Conservation (phyloP, 2,797 vertebrate genomes). For the Enoplosus armatus region DNA sequence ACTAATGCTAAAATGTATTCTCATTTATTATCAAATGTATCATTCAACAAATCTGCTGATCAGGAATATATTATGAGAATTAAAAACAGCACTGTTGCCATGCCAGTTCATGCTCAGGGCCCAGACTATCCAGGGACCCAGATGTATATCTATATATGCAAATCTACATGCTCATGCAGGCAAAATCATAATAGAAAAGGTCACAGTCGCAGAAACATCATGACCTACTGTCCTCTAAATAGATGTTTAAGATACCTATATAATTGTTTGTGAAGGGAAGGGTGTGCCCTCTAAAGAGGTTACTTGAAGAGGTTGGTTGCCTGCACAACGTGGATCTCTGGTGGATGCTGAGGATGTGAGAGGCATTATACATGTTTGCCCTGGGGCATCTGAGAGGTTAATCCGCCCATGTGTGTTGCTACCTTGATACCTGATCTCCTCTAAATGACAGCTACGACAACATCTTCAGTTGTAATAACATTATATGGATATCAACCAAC, state of each 20-base stretch:
- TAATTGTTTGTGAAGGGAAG: constrained; percentile 15
- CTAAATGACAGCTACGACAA: constrained; percentile 29
- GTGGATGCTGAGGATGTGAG: constrained; percentile 39
- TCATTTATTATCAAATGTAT: not conserved
- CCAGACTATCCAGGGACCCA: not conserved
- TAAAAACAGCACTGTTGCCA: constrained; percentile 10
- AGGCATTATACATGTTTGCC: not conserved
- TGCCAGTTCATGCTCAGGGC: constrained; percentile 5
- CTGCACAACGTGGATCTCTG: constrained; percentile 16
- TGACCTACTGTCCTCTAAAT: no score
- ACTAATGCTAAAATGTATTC: not conserved
- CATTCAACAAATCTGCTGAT: not conserved
- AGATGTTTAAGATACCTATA: not conserved
- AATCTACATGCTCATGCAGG: constrained; percentile 8
- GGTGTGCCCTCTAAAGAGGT: constrained; percentile 32
- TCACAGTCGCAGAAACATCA: not conserved
- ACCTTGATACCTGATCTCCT: constrained; percentile 12
- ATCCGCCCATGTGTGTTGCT: constrained; percentile 9
- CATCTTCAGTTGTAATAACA: constrained; percentile 22
- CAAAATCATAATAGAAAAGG: not conserved
- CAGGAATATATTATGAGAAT: not conserved
- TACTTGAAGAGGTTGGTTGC: not conserved
- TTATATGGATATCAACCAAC: not conserved
- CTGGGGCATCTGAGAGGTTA: constrained; percentile 17
- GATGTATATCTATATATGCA: no score